phyloP scores from a whole-genome alignment of 92 coral and sea anemone genomes.

The Parazoanthus swiftii region DNA sequence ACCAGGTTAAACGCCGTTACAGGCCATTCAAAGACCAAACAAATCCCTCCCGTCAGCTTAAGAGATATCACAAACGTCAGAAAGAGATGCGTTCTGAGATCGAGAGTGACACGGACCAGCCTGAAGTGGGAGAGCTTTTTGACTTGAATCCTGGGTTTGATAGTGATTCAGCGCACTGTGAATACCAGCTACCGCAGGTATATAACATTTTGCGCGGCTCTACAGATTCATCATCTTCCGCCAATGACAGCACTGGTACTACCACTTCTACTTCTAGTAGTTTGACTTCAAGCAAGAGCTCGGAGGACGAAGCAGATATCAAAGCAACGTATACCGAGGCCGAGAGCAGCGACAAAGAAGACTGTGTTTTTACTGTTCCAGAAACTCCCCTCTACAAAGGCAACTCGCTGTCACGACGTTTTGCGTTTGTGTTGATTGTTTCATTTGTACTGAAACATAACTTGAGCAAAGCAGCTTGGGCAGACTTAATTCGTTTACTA shows the following conservation, averaged over 20 bases:
- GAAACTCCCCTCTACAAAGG: not conserved
- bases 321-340: no score
- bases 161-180: not conserved
- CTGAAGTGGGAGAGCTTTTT: not conserved
- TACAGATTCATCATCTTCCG: no score
- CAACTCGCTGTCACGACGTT: not conserved
- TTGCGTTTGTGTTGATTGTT: not conserved
- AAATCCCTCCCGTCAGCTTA: slow-evolving; percentile 42
- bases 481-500: not conserved
- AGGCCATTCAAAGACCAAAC: slow-evolving; percentile 45
- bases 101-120: not conserved
- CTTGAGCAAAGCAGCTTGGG: not conserved
- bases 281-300: no score
- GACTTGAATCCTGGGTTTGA: not conserved
- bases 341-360: no score
- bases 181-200: not conserved
- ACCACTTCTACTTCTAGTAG: no score
- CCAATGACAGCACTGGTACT: no score
- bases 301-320: no score
- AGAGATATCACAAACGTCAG: slow-evolving; percentile 31
- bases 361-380: not conserved
- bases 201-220: not conserved
- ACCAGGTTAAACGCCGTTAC: slow-evolving; percentile 17
- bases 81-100: not conserved
- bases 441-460: slow-evolving; percentile 41